Percentiles rank a stretch among this genome's conserved stretches.
These are phyloP conservation scores for Anthoptus insignis DNA, from an alignment of 2,888 invertebrate genomes.

Conservation along the genomic window DNA sequence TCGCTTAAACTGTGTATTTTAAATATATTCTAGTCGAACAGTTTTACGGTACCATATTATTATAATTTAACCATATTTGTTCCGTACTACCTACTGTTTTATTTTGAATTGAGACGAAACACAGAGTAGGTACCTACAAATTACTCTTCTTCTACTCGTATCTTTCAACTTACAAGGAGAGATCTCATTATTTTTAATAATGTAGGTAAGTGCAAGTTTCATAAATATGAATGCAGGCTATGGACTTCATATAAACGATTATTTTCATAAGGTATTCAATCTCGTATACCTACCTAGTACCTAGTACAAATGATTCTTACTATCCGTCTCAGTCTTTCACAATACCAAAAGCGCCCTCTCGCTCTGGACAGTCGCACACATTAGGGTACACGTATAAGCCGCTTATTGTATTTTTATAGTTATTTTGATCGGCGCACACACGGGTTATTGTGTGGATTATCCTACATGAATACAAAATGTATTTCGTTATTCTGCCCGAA, in stretches of 20 bases:
- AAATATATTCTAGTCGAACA: no score
- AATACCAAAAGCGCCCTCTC: slow-evolving; percentile 41
- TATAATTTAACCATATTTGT: no score
- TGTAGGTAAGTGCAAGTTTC: no score
- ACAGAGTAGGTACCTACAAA: no score
- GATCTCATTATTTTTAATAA: no score
- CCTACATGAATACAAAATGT: slow-evolving; percentile 57
- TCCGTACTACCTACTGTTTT: no score
- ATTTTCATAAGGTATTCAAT: slow-evolving; percentile 7
- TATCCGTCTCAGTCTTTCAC: slow-evolving; percentile 8
- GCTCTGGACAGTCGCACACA: slow-evolving; percentile 47
- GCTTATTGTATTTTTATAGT: slow-evolving; percentile 86
- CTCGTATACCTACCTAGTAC: no score
- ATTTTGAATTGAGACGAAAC: no score
- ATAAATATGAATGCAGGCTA: background rate
- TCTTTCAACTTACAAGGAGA: background rate
- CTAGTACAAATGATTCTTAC: slow-evolving; percentile 62
- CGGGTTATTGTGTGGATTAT: slow-evolving; percentile 69
- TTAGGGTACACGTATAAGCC: slow-evolving; percentile 78
- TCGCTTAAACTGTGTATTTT: no score
- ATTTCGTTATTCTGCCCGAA: slow-evolving; percentile 72
- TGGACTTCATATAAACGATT: background rate
- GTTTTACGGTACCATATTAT: no score
- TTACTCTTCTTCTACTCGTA: no score
- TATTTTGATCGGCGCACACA: slow-evolving; percentile 83